phyloP scores from a whole-genome alignment of 2,113 vertebrate species.

The Castor canadensis region DNA sequence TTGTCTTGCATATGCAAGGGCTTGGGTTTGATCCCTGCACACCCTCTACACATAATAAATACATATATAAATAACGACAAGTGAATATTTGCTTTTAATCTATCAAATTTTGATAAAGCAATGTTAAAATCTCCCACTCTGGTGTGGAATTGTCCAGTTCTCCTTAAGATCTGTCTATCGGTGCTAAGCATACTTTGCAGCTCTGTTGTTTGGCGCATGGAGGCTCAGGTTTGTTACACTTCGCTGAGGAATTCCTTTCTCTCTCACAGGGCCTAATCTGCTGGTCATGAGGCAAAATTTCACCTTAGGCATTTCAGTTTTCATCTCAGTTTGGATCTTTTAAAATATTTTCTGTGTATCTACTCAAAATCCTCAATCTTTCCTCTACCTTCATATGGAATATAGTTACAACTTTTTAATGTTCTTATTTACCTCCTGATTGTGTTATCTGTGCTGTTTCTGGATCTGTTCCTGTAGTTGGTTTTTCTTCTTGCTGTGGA shows the following conservation, averaged over 20 bases:
- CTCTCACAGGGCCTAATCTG: background rate
- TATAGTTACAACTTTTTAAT: background rate
- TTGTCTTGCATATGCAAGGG: background rate
- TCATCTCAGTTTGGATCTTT: background rate
- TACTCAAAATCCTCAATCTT: background rate
- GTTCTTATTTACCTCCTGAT: background rate
- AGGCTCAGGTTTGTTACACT: background rate
- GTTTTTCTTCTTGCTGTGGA: background rate
- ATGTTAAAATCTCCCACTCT: background rate
- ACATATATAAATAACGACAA: too few relatives aligned
- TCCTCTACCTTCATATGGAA: background rate
- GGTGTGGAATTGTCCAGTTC: background rate
- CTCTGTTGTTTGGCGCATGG: too few relatives aligned
- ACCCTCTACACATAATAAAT: background rate
- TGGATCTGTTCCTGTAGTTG: background rate
- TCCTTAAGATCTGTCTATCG: background rate
- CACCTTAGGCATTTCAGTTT: background rate
- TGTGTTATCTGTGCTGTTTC: slow-evolving; percentile 1
- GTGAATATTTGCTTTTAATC: background rate
- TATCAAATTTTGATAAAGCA: background rate
- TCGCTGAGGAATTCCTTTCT: background rate
- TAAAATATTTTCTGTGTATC: background rate
- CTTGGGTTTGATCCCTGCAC: background rate
- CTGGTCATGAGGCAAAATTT: background rate
- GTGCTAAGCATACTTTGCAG: background rate